Percentiles rank a stretch among this genome's conserved stretches.
Conservation (phyloP, 2,113 vertebrate genomes). For the Romanogobio albipinnatus region DNA sequence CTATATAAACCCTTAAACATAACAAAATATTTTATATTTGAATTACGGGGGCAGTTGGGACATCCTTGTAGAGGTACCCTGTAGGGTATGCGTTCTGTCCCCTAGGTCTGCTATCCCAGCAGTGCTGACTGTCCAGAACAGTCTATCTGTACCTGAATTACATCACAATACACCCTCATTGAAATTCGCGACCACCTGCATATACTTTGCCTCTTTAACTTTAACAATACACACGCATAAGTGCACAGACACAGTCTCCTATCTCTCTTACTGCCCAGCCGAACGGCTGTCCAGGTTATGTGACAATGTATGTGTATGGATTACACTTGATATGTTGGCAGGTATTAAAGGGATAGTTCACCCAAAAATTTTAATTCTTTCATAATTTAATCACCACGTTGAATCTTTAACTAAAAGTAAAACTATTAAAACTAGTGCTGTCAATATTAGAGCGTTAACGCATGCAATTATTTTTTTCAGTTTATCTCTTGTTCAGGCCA, state of each 20-base stretch:
- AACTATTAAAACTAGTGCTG: not conserved
- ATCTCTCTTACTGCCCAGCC: constrained; percentile 52
- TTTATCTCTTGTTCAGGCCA: no score
- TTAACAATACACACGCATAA: constrained; percentile 57
- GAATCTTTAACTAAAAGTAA: not conserved
- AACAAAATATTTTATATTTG: not conserved
- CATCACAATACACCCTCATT: constrained; percentile 56
- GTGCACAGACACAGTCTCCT: not conserved
- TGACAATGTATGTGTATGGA: constrained; percentile 15
- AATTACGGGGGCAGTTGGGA: not conserved
- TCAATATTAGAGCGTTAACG: no score
- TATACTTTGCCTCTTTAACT: constrained; percentile 61
- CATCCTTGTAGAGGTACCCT: not conserved
- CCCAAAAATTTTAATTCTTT: not conserved
- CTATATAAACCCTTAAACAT: not conserved
- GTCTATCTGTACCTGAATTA: constrained; percentile 34
- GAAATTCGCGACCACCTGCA: constrained; percentile 71
- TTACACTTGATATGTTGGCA: not conserved
- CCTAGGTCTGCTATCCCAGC: constrained; percentile 43
- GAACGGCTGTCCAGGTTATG: not conserved
- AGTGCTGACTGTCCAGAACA: constrained; percentile 54
- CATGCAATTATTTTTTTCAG: no score
- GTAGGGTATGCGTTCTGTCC: not conserved
- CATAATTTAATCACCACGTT: not conserved
- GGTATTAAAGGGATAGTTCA: not conserved